Evolutionary conservation across 2,113 vertebrate species (phyloP).

Genomic region (Helogale parvula): DNA sequence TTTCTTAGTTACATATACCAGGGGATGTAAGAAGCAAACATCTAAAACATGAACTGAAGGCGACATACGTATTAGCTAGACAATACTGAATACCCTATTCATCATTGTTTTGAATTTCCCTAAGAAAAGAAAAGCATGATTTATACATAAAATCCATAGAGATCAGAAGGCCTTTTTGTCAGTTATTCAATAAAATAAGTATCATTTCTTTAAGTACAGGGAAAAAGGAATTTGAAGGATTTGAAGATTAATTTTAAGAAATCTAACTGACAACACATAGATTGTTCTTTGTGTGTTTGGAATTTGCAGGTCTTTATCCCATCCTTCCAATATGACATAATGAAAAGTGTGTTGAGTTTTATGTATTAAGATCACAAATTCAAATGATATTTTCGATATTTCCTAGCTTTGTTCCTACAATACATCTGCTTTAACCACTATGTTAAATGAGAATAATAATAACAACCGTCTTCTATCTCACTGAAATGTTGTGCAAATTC

Average conservation of each 20-base stretch:
- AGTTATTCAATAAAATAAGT: conserved; percentile 27
- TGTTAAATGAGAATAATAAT: background rate
- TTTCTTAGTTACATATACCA: background rate
- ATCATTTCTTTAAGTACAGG: background rate
- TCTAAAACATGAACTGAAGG: background rate
- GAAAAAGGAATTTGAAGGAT: background rate
- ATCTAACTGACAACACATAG: background rate
- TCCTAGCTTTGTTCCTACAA: background rate
- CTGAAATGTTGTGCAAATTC: background rate
- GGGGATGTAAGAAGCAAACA: background rate
- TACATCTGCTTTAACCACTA: background rate
- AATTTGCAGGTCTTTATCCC: background rate
- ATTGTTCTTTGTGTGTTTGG: background rate
- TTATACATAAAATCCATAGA: background rate
- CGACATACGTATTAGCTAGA: background rate
- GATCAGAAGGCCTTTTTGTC: background rate
- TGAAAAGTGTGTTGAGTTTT: background rate
- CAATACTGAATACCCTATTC: background rate
- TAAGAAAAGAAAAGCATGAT: background rate
- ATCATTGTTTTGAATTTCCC: background rate
- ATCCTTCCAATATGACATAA: background rate
- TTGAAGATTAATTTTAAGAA: background rate
- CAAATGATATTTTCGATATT: background rate
- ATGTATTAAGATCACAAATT: background rate
- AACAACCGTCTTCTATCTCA: background rate